Base-by-base conservation (phyloP, 1,140 invertebrate species). In the Pissodes strobi region DNA sequence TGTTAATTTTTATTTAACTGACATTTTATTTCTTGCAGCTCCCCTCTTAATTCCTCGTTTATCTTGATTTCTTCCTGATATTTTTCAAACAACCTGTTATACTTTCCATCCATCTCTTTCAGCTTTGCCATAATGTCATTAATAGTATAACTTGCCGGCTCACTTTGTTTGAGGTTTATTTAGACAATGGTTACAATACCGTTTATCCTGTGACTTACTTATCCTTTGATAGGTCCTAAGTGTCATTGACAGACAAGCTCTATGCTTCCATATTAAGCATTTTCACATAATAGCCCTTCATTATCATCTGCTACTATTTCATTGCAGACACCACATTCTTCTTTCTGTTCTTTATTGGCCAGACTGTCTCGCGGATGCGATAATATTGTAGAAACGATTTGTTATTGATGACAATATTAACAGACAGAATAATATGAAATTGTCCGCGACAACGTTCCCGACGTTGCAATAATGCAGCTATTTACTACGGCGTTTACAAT, bases 241-340 rank as follows among this genome's bases (percentile, higher is more conserved):
- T 12, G 9, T n/a, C 15, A 43, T 17, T 6, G 10, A 10, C 9
- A 43, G 10, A 43, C 39, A 43, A 6, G 15, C 15, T 17, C 39
- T 43, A 13, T 43, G 39, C 13, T 43, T 43, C 15, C 39, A 49
- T 19, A 25, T 49, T 49, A 49, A 49, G 19, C 21, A 22, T n/a
- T n/a, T n/a, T n/a, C n/a, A n/a, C n/a, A n/a, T n/a, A n/a, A n/a
- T n/a, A n/a, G n/a, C n/a, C n/a, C n/a, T n/a, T n/a, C n/a, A n/a
- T n/a, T n/a, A n/a, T n/a, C n/a, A n/a, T n/a, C n/a, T n/a, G n/a
- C n/a, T n/a, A n/a, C n/a, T n/a, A n/a, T n/a, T n/a, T n/a, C n/a
- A n/a, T n/a, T n/a, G n/a, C n/a, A n/a, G n/a, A n/a, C n/a, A n/a
- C n/a, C n/a, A n/a, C n/a, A n/a, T n/a, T n/a, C n/a, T n/a, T n/a